A percentile compares a stretch with the other conserved stretches of the same genome.
Evolutionary conservation across 1,140 invertebrate genomes (phyloP).

Genomic region (Musca vetustissima): DNA sequence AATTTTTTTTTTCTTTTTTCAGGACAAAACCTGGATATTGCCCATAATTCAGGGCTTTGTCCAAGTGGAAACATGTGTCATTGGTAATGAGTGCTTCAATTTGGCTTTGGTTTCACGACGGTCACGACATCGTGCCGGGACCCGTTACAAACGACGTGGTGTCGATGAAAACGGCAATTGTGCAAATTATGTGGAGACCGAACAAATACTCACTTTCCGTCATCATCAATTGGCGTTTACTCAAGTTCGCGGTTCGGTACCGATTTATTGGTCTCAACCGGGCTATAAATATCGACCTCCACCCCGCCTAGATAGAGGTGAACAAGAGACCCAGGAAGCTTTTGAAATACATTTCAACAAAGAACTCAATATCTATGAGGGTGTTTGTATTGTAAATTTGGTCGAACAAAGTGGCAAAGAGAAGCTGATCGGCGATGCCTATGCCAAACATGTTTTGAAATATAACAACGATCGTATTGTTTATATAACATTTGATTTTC

Average conservation of each 20-base stretch:
- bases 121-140: slow-evolving; percentile 86
- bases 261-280: slow-evolving; percentile 96
- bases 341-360: slow-evolving; percentile 89
- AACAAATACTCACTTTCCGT: slow-evolving; percentile 85
- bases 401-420: slow-evolving; percentile 93
- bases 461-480: slow-evolving; percentile 81
- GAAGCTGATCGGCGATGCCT: slow-evolving; percentile 89
- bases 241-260: slow-evolving; percentile 90
- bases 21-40: slow-evolving; percentile 84
- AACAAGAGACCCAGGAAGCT: slow-evolving; percentile 82
- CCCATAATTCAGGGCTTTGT: slow-evolving; percentile 95
- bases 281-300: slow-evolving; percentile 95
- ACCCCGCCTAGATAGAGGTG: slow-evolving; percentile 82
- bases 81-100: slow-evolving; percentile 74
- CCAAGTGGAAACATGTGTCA: slow-evolving; percentile 82
- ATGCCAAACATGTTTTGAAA: slow-evolving; percentile 81
- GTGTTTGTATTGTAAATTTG: slow-evolving; percentile 85
- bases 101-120: slow-evolving; percentile 86
- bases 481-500: slow-evolving; percentile 97
- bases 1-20: slow-evolving; percentile 59
- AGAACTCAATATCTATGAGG: slow-evolving; percentile 77
- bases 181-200: slow-evolving; percentile 96
- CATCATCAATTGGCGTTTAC: slow-evolving; percentile 89
- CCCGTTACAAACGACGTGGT: slow-evolving; percentile 85
- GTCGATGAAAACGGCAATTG: slow-evolving; percentile 88